Evolutionary conservation across 1,140 invertebrate species (phyloP).

Genomic region (Zaprionus nigranus): DNA sequence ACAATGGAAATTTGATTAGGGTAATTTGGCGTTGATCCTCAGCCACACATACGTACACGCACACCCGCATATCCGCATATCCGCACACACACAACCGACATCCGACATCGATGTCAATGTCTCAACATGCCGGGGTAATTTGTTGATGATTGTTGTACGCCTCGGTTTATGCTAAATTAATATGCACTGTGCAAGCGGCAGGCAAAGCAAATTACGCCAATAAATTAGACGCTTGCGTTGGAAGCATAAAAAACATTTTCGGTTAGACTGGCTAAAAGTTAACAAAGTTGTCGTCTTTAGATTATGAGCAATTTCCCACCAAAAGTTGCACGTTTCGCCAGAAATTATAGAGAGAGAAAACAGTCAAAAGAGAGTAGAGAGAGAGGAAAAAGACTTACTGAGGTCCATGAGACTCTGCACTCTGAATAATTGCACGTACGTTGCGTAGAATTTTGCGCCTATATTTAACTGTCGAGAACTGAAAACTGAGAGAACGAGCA

Average conservation of each 20-base stretch:
- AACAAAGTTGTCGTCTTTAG: conserved; percentile 66
- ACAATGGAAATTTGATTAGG: conserved; percentile 78
- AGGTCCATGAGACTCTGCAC: conserved; percentile 51
- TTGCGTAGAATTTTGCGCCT: conserved; percentile 28
- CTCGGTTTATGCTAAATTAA: conserved; percentile 73
- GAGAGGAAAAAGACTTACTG: not conserved
- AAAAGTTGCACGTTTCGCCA: conserved; percentile 54
- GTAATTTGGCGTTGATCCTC: conserved; percentile 79
- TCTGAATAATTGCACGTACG: conserved; percentile 77
- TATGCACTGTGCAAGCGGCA: conserved; percentile 56
- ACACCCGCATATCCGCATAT: conserved; percentile 19
- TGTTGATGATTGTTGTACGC: conserved; percentile 58
- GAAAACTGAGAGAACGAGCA: not conserved
- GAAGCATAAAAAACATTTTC: conserved; percentile 54
- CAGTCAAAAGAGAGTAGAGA: not conserved
- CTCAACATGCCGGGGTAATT: conserved; percentile 58
- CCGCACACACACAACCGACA: conserved; percentile 40
- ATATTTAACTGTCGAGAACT: conserved; percentile 30
- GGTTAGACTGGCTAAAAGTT: conserved; percentile 47
- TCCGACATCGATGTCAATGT: conserved; percentile 32
- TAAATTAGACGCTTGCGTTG: conserved; percentile 66
- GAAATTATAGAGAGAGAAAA: not conserved
- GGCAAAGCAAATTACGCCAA: conserved; percentile 66
- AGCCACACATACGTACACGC: conserved; percentile 52
- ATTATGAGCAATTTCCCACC: conserved; percentile 62